These are phyloP conservation scores for Mus spicilegus DNA, from an alignment of 2,113 vertebrate genomes.

Conservation along the genomic window DNA sequence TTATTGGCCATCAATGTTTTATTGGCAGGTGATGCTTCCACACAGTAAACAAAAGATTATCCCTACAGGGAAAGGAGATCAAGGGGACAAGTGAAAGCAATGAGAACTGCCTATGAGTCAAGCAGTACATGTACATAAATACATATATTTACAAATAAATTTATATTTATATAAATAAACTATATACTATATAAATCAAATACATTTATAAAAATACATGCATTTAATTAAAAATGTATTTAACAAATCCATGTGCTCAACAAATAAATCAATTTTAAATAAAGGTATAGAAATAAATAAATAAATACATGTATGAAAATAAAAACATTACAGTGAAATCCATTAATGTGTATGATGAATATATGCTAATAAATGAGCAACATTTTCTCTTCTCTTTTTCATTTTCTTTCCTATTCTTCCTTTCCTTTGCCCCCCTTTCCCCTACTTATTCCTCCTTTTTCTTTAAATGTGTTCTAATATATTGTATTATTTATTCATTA, in stretches of 20 bases:
- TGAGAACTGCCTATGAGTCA: not conserved
- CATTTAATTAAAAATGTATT: too few relatives aligned
- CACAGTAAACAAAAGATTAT: too few relatives aligned
- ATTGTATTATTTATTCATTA: not conserved
- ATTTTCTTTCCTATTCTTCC: not conserved
- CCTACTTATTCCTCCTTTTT: not conserved
- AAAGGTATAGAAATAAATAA: too few relatives aligned
- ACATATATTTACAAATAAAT: not conserved
- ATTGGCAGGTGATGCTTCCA: too few relatives aligned
- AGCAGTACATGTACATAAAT: not conserved
- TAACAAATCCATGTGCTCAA: too few relatives aligned
- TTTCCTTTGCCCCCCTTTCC: too few relatives aligned
- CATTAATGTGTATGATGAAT: not conserved
- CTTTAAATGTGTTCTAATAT: not conserved
- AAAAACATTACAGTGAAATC: not conserved
- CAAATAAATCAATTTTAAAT: too few relatives aligned
- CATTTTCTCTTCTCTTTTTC: not conserved
- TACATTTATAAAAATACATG: too few relatives aligned
- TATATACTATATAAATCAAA: too few relatives aligned
- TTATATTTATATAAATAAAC: too few relatives aligned
- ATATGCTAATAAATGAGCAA: not conserved
- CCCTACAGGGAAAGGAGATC: too few relatives aligned
- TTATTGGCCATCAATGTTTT: too few relatives aligned
- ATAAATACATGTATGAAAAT: not conserved
- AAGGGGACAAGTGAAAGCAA: not conserved